Evolutionary conservation across 2,113 vertebrate genomes (phyloP), one percentile per base, ranked within the genome.

Genomic region (Chaenogobius annularis): DNA sequence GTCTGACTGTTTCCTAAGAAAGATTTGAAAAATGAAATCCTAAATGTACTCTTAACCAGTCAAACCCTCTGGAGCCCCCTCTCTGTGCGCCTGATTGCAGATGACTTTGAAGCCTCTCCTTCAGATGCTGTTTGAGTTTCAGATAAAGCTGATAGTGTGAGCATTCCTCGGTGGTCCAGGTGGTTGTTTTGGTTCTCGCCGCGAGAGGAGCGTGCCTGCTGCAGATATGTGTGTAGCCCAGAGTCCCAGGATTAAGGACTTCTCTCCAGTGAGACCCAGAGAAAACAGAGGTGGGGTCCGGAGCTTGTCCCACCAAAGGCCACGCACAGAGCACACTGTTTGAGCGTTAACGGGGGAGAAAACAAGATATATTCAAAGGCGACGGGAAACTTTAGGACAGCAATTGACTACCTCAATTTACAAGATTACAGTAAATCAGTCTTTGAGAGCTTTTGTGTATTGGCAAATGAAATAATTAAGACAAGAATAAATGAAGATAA

Each of bases 141-240:
- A 47, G 72, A 73, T 78, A 66, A 76, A 74, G 67, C 67, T 37
- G 81, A 81, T 65, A 66, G 50, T 75, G 69, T 81, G 84, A 50
- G 70, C 61, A 62, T 23, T 31, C 75, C 80, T 75, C 50, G 5
- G 75, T 23, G 54, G 54, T 22, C 83, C 62, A 9, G n/a, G 43
- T 0, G 77, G 78, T 68, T 83, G 79, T 87, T 83, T 87, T 85
- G 79, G 83, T 87, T 68, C 59, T 50, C 69, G 77, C 73, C 69
- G 77, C 76, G 81, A 65, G 68, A 22, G 82, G 82, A 81, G 79
- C 58, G 78, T 86, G 88, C 81, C 84, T 84, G 77, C 40, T 19
- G 74, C 82, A 79, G 82, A 72, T 92, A 77, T 92, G 92, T 91
- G 80, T 81, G 84, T 85, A 90, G 88, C 77, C 84, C 83, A 77